These are phyloP conservation scores for Acleris holmiana DNA, from an alignment of 2,888 invertebrate species.

Conservation along the genomic window DNA sequence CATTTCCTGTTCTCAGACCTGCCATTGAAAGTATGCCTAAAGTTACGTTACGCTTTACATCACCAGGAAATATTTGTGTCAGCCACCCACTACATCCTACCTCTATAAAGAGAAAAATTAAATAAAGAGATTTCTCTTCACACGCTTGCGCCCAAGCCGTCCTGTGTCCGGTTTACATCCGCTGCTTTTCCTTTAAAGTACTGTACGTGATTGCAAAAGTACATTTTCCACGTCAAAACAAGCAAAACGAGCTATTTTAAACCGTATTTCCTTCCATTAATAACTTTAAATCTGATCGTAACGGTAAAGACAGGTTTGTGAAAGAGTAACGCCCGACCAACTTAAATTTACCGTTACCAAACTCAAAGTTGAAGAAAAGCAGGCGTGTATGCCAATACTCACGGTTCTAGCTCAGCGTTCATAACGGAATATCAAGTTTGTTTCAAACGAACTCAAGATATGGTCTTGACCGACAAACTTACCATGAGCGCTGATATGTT, in stretches of 20 bases:
- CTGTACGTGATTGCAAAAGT: constrained; percentile 45
- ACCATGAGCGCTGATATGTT: constrained; percentile 34
- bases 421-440: not conserved
- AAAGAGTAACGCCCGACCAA: constrained; percentile 47
- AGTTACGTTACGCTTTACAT: constrained; percentile 42
- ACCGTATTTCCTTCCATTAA: constrained; percentile 43
- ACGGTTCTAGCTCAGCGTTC: not conserved
- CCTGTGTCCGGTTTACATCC: constrained; percentile 77
- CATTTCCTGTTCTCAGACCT: constrained; percentile 32
- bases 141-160: constrained; percentile 52
- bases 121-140: constrained; percentile 75
- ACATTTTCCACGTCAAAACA: constrained; percentile 28
- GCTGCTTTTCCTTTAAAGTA: constrained; percentile 74
- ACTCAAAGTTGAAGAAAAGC: constrained; percentile 45
- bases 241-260: constrained; percentile 37
- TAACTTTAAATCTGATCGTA: constrained; percentile 27
- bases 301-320: constrained; percentile 46
- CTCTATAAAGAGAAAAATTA: constrained; percentile 61
- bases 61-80: constrained; percentile 65
- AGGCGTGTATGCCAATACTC: constrained; percentile 42
- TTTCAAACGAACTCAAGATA: constrained; percentile 58
- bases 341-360: constrained; percentile 55
- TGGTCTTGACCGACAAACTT: constrained; percentile 52
- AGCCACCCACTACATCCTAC: constrained; percentile 71
- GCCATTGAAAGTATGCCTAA: constrained; percentile 31